A percentile compares a stretch with the other conserved stretches of the same genome.
phyloP scores from a whole-genome alignment of 2,113 vertebrate genomes.

The Tinamus guttatus region DNA sequence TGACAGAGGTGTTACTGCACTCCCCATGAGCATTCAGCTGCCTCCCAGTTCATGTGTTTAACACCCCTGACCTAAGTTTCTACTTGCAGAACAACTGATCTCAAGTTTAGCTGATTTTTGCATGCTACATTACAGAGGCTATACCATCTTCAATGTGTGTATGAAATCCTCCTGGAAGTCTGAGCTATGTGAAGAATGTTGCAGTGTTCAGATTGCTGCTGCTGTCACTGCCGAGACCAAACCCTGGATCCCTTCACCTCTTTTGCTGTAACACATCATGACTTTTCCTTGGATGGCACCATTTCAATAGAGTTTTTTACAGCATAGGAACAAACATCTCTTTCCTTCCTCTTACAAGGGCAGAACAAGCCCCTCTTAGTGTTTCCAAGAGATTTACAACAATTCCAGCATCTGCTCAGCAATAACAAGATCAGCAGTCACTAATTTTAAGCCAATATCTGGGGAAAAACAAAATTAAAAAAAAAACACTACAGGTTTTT shows the following conservation, averaged over 20 bases:
- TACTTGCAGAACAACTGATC: neutral
- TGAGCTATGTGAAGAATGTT: neutral
- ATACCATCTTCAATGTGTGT: neutral
- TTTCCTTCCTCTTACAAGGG: neutral
- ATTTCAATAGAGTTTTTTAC: neutral
- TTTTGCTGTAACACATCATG: neutral
- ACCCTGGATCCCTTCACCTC: neutral
- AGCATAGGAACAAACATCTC: neutral
- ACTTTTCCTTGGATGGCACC: neutral
- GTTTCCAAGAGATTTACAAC: neutral
- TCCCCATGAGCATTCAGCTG: neutral
- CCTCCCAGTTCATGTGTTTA: neutral
- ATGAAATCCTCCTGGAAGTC: neutral
- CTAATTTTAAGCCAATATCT: neutral
- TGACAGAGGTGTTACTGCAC: neutral
- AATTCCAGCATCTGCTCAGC: neutral
- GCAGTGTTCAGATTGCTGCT: neutral
- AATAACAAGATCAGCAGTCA: neutral
- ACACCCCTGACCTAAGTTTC: accelerated
- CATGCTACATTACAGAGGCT: neutral
- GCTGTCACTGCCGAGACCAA: neutral
- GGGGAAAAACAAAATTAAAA: neutral
- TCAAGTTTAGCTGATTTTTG: neutral
- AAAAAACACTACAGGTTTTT: neutral
- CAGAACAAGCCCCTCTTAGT: neutral